Evolutionary conservation across 2,888 invertebrate species (phyloP), one percentile per base, ranked within the genome.

Genomic region (Cerceris rybyensis): DNA sequence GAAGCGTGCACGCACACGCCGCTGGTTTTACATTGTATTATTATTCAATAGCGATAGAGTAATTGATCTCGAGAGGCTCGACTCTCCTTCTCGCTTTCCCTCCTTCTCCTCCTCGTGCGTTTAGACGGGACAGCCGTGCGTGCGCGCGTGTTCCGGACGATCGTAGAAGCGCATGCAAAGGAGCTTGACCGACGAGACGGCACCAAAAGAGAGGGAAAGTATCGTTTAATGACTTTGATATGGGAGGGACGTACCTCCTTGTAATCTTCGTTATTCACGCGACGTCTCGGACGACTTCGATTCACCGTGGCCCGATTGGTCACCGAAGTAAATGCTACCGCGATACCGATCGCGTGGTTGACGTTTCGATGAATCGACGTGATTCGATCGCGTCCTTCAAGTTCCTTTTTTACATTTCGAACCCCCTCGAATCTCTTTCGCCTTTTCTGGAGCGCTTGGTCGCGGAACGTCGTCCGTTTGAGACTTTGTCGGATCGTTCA

Each of bases 21-120:
- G 52, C 59, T 65, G 77, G 75, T 78, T 82, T 78, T 84, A 70
- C 87, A 87, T 88, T 89, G 88, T 88, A 73, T 88, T 88, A 88
- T 90, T 88, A 89, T 90, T 90, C 88, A 87, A 88, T 87, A 88
- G 87, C 86, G 86, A 89, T 88, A 84, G 86, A 86, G 88, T 89
- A 89, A 90, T 90, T 88, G 90, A 90, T 90, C 86, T 78, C 80
- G 74, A 76, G 17, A 28, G 66, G 13, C 61, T 14, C 50, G 11
- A 8, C 49, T 28, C 28, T 28, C 28, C 28, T 28, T 28, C 28
- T 28, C 28, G 28, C 28, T 4, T 28, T 28, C 28, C 28, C 28
- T 39, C 28, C 7, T 11, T 57, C 17, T 9, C 8, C 28, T 16
- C 57, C 57, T 13, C 16, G 41, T 41, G 58, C 41, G n/a, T 13